Base-by-base conservation (phyloP, 2,888 invertebrate species). In the Bimastos eiseni region DNA sequence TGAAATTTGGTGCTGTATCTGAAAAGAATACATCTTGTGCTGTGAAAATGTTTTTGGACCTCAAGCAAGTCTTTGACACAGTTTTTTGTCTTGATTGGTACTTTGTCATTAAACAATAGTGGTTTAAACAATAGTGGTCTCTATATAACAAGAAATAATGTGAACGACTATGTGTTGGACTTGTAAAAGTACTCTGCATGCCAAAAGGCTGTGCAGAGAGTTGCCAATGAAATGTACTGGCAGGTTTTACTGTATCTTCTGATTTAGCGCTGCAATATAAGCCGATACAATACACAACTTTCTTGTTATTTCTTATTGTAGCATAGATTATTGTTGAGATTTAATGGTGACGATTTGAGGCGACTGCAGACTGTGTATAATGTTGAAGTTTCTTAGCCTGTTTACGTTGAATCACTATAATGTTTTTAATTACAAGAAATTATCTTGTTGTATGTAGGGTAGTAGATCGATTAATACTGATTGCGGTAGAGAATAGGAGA, bases 401-500 rank as follows among this genome's bases (percentile, higher is more conserved):
- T 70, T 70, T 70, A 70, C n/a, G n/a, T 70, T 70, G 70, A 70
- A 70, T 70, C 70, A n/a, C n/a, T 30, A 1, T 70, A 70, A 70
- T n/a, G 70, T n/a, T 70, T 70, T 70, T 70, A 70, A 70, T n/a
- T 70, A 70, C n/a, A n/a, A n/a, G 70, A 70, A 30, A 70, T n/a
- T 30, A 70, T 70, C 70, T 70, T 70, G 70, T 70, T 70, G 70
- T 70, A n/a, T 11, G 70, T 70, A 70, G 70, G 30, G n/a, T 70
- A n/a, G 70, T 70, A 70, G 30, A 70, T n/a, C n/a, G 70, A 70
- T 13, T 70, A 11, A 70, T 4, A 70, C 30, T 70, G 70, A 70
- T 70, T 70, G n/a, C 8, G 70, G 70, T 70, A n/a, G 30, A 70
- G 30, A n/a, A n/a, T 70, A 70, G 70, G 30, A n/a, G n/a, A 70